Evolutionary conservation across 2,888 invertebrate genomes (phyloP), one percentile per base, ranked within the genome.

Genomic region (Hirtodrosophila histrioides): DNA sequence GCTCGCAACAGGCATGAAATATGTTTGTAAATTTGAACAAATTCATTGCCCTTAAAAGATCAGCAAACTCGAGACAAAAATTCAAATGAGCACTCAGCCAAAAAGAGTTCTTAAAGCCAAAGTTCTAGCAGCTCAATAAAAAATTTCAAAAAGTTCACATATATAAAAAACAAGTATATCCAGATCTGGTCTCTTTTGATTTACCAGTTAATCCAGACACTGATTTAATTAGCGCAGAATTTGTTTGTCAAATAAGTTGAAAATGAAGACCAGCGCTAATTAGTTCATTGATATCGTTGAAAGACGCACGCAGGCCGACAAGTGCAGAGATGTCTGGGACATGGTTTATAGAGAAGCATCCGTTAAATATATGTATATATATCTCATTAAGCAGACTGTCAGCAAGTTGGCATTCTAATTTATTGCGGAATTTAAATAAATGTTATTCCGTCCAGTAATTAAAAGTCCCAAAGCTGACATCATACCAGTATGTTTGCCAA

Each of bases 211-310:
- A 67, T 69, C 78, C 78, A 69, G 78, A 51, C 49, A n/a, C 36
- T 54, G 62, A 51, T 60, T 79, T 50, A 79, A 83, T 81, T 86
- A 86, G 67, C 80, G 54, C 72, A 70, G 60, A 80, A 58, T 64
- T 60, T 66, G 53, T 71, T 70, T 62, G 58, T 7, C 62, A 68
- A 66, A 68, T 55, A 35, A 51, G 29, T 27, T 8, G 8, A 12
- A 50, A 45, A 9, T 37, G 9, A 40, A 11, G 46, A 54, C 58
- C 37, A 62, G 44, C 41, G 62, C 71, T 67, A 81, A 85, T 78
- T 60, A 82, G 79, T 79, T 79, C 75, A 69, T 57, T 72, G 63
- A 51, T 66, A 35, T 56, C 48, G 44, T 31, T 11, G n/a, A 8
- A 11, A 10, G 39, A 6, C n/a, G 10, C 39, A 4, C 31, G 7